Base-by-base conservation (phyloP, 2,888 invertebrate genomes). In the Gastrophysa polygoni region DNA sequence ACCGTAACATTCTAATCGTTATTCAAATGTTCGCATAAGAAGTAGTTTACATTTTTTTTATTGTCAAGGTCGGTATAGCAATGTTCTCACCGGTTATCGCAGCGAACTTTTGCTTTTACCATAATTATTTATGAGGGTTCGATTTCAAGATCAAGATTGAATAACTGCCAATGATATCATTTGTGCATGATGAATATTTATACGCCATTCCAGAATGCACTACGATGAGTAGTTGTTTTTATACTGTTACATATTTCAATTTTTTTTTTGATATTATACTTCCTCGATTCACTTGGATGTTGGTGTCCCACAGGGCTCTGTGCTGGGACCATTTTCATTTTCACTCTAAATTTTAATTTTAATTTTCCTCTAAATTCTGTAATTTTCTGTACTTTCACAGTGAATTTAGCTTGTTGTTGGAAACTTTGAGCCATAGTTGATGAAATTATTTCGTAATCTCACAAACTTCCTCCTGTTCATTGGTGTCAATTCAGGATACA, bases 51-150 rank as follows among this genome's bases (percentile, higher is more conserved):
- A 64, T 62, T 38, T 38, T 70, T 68, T 71, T 67, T 68, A 68
- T 63, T 70, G 67, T 61, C 72, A 72, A 72, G 72, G 72, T 65
- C 68, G 51, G 52, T 24, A 48, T 44, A 57, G 61, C 44, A 60
- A 64, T 61, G 58, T 16, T 32, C 18, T n/a, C 2, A 32, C 8
- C 52, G 16, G 21, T 8, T 21, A 50, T 24, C 49, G 57, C 28
- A 52, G n/a, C 44, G 44, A 43, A 52, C 59, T 59, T 59, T 59
- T 52, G 34, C 59, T 52, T 17, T 52, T 52, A 17, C 14, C 17
- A 32, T 5, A 38, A 20, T 55, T 46, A 14, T 46, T 43, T 38
- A 48, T 24, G 14, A 48, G 5, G 32, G n/a, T 32, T 51, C 38
- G 20, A 38, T 38, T 10, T 18, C 52, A 11, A 51, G 18, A 51